Conservation (phyloP, 2,888 invertebrate species). For the Diploptera punctata region DNA sequence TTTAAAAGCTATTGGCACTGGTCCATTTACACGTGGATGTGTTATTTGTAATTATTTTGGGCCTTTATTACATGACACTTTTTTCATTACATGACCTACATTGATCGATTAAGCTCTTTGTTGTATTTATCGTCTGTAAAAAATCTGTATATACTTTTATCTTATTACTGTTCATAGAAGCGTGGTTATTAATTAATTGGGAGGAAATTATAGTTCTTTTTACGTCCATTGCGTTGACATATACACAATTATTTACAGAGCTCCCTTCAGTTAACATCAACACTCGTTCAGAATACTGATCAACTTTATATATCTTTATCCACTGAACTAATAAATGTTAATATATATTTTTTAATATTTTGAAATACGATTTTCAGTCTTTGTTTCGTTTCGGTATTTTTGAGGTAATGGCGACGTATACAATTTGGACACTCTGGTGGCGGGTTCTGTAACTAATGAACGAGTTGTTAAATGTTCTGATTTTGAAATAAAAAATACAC, state of each 20-base stretch:
- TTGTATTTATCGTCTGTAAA: neutral
- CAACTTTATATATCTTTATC: no score
- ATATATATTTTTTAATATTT: no score
- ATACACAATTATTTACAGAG: no score
- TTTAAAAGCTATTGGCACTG: neutral
- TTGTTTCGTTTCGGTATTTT: no score
- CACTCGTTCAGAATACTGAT: neutral
- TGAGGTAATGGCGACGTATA: slow-evolving; percentile 28
- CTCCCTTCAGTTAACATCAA: neutral
- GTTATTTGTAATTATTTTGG: slow-evolving; percentile 7
- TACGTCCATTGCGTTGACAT: no score
- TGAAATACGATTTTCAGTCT: no score
- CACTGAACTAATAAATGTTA: no score
- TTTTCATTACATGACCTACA: slow-evolving; percentile 10
- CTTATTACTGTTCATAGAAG: neutral
- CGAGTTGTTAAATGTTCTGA: no score
- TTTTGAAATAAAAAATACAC: no score
- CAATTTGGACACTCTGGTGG: neutral
- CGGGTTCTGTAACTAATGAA: no score
- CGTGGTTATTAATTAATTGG: neutral
- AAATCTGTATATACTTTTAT: neutral
- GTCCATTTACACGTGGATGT: slow-evolving; percentile 26
- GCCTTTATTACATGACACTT: slow-evolving; percentile 8
- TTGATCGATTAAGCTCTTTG: slow-evolving; percentile 18
- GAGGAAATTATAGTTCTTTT: no score